Base-by-base conservation (phyloP, 2,888 invertebrate genomes). In the Idaea aversata region DNA sequence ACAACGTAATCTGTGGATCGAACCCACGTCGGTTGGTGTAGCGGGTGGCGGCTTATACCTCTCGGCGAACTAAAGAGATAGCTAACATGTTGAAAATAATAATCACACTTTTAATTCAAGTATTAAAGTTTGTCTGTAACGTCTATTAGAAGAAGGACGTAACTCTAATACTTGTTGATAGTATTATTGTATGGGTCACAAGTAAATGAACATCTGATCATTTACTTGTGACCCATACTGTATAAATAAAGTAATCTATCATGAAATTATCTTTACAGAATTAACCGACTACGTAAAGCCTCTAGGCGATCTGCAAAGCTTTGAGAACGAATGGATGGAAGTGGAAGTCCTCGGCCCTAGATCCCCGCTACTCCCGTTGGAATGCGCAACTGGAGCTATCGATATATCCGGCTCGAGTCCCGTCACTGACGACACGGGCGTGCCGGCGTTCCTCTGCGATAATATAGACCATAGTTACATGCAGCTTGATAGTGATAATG, bases 281-380 rank as follows among this genome's bases (percentile, higher is more conserved):
- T 64, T 84, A 61, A 68, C 80, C 0, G 96, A 96, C 76, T 95
- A 94, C 80, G 94, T 94, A 34, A 94, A 94, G 63, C 96, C 96
- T 0, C 83, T 95, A 15, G 95, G 96, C 15, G 97, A 97, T 81
- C 88, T 97, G 13, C 95, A 95, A 83, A 95, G 96, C 75, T 98
- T 98, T 83, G 97, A 97, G 82, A 97, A 97, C 82, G 98, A 98
- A 82, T 98, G 97, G 97, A 95, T 98, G 88, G 98, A 98, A 85
- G 96, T 98, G 0, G 97, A 97, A 84, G 94, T 97, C 34, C 88
- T 94, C 69, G 93, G 95, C 0, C 94, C 95, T 0, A 81, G 95
- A 70, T 87, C 94, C 65, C 84, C 94, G 71, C 88, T 94, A 73
- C 71, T 88, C 0, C 75, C 87, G 0, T 72, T 75, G 0, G 85